Evolutionary conservation across 1,140 invertebrate species (phyloP), one percentile per base, ranked within the genome.

Genomic region (Triops cancriformis): DNA sequence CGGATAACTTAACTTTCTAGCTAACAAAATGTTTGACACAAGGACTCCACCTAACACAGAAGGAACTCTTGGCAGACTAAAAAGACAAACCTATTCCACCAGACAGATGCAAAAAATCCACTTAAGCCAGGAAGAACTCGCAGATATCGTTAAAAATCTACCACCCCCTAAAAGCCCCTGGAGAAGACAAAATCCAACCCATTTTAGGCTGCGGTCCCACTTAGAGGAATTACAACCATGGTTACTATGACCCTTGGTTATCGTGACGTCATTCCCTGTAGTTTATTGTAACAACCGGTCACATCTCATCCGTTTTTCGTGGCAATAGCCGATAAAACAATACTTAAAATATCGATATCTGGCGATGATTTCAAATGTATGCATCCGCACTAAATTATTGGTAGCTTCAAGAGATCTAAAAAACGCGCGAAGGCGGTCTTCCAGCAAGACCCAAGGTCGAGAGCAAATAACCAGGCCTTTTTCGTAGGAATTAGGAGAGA

Each of bases 111-210:
- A 45, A 10, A 10, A 45, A 45, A 45, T 1, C 18, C 1, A 12
- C 10, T 45, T 10, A 6, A 75, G n/a, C 23, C 28, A 26, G 18
- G 74, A 75, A 31, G 23, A 75, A 37, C 18, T 75, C 5, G n/a
- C n/a, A 26, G 74, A 75, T 9, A 18, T 37, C n/a, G 26, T 75
- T 12, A 31, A 42, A n/a, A 42, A 75, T 11, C 28, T n/a, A n/a
- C 28, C 28, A 75, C 28, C 74, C 74, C 28, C 74, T 75, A 18
- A 75, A 75, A 42, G 74, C 74, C 42, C 74, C 74, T 75, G 74
- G 74, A 6, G 42, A 23, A 26, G 74, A 75, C n/a, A 27, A 27
- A 26, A n/a, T n/a, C n/a, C n/a, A n/a, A n/a, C n/a, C n/a, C n/a
- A n/a, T n/a, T n/a, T n/a, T 37, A 37, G 18, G n/a, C 28, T 10